Conservation (phyloP, 2,888 invertebrate species). For the Blastobasis lacticolella region DNA sequence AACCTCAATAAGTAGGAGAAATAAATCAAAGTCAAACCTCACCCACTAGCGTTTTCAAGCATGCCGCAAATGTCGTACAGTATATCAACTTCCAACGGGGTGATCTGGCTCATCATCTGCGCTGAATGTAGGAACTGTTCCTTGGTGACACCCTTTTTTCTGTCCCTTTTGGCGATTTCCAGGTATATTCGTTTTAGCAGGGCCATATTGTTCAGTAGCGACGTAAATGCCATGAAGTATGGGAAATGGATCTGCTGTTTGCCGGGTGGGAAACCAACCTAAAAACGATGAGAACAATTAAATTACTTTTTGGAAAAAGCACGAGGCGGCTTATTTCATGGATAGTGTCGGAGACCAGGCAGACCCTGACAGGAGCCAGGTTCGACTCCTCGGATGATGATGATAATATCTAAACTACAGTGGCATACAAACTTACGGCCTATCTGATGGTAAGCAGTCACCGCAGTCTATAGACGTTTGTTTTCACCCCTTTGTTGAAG, state of each 20-base stretch:
- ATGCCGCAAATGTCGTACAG: constrained; percentile 93
- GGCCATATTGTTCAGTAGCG: constrained; percentile 98
- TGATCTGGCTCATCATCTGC: constrained; percentile 98
- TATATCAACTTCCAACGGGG: constrained; percentile 97
- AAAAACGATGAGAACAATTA: too few species aligned
- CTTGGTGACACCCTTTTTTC: constrained; percentile 90
- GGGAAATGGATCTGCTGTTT: constrained; percentile 95
- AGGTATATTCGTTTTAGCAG: constrained; percentile 96
- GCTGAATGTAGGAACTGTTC: constrained; percentile 98
- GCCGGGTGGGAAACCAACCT: constrained; percentile 76
- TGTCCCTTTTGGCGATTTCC: constrained; percentile 89
- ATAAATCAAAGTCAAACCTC: constrained; percentile 29
- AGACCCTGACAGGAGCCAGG: too few species aligned
- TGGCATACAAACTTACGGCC: too few species aligned
- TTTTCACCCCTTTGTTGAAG: too few species aligned
- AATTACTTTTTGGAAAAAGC: too few species aligned
- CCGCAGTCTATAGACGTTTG: too few species aligned
- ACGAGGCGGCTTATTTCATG: too few species aligned
- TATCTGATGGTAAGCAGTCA: too few species aligned
- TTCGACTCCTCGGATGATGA: too few species aligned
- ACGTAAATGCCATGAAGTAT: constrained; percentile 98
- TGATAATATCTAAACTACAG: too few species aligned
- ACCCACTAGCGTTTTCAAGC: constrained; percentile 90
- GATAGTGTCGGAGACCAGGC: too few species aligned
- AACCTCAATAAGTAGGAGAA: too few species aligned